Conservation (phyloP, 2,113 vertebrate species). For the Neodontobutis hainanensis region DNA sequence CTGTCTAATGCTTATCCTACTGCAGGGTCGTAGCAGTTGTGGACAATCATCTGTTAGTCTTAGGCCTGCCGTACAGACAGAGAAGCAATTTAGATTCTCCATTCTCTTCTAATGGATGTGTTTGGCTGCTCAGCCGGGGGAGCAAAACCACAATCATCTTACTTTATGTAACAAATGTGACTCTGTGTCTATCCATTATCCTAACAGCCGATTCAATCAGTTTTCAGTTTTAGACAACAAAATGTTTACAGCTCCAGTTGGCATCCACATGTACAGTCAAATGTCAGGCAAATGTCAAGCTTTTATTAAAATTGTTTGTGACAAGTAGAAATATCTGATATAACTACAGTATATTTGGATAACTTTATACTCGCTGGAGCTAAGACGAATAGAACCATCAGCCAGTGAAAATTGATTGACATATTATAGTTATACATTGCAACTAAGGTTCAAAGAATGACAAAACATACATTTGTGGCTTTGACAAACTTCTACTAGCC, state of each 20-base stretch:
- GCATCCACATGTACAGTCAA: too few species aligned
- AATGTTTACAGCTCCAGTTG: neutral
- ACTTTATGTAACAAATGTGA: neutral
- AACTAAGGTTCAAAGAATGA: too few species aligned
- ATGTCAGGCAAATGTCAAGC: too few species aligned
- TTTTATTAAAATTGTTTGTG: too few species aligned
- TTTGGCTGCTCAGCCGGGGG: neutral
- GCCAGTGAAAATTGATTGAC: too few species aligned
- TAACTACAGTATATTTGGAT: too few species aligned
- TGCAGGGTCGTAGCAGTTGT: neutral
- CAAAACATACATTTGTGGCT: too few species aligned
- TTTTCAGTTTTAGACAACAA: neutral
- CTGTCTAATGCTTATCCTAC: neutral
- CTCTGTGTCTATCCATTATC: neutral
- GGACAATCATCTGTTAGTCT: neutral
- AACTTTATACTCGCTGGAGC: too few species aligned
- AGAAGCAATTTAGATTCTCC: neutral
- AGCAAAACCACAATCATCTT: neutral
- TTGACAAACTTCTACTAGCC: too few species aligned
- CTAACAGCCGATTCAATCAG: neutral
- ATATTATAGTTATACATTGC: too few species aligned
- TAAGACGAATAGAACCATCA: too few species aligned
- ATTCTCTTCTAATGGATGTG: neutral
- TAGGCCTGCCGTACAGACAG: neutral
- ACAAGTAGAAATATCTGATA: too few species aligned